These are phyloP conservation scores for Nesometra sesokonis DNA, from an alignment of 35 echinoderm and acorn worm genomes.

Conservation along the genomic window DNA sequence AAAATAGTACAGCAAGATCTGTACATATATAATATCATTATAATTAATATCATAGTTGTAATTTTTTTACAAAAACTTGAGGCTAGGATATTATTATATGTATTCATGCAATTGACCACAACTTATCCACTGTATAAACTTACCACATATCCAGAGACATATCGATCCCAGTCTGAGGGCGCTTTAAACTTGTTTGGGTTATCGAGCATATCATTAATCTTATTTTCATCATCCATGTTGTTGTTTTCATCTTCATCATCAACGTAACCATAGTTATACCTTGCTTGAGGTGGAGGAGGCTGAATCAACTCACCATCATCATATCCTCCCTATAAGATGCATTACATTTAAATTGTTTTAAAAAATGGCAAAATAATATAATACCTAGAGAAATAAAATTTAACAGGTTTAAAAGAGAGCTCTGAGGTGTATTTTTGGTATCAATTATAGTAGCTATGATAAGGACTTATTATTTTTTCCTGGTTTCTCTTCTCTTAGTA, in stretches of 20 bases:
- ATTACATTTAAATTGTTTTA: neutral
- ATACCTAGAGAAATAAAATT: neutral
- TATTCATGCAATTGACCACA: no score
- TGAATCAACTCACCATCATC: slow-evolving; percentile 92
- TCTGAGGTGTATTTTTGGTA: no score
- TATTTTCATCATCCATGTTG: slow-evolving; percentile 13
- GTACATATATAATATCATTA: no score
- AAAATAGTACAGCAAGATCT: no score
- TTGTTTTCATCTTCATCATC: slow-evolving; percentile 50
- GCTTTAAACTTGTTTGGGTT: slow-evolving; percentile 84
- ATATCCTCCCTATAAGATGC: neutral
- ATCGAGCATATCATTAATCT: slow-evolving; percentile 77
- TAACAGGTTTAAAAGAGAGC: neutral
- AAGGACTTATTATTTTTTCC: no score
- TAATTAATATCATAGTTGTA: no score
- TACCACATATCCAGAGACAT: slow-evolving; percentile 91
- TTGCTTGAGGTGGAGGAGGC: slow-evolving; percentile 51
- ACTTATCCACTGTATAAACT: slow-evolving; percentile 18
- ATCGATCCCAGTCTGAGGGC: slow-evolving; percentile 85
- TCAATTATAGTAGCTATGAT: no score
- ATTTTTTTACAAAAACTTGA: no score
- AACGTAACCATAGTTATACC: slow-evolving; percentile 13
- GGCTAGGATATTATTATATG: no score
- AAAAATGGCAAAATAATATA: neutral
- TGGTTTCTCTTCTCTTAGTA: no score